Conservation (phyloP, 2,113 vertebrate genomes). For the Sinocyclocheilus anophthalmus region DNA sequence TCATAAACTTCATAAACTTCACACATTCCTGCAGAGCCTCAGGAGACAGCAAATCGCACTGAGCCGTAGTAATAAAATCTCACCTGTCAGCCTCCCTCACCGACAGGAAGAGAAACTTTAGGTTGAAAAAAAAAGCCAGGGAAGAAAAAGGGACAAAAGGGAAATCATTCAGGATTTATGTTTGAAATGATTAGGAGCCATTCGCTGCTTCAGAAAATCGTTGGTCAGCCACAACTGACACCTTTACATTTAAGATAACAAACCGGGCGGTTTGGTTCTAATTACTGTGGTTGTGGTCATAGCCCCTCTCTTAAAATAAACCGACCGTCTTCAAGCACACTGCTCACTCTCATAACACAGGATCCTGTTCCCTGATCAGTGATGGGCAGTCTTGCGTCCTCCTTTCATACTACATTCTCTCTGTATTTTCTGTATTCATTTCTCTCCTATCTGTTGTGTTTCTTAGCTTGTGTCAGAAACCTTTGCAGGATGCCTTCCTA, state of each 20-base stretch:
- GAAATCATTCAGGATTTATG: constrained; percentile 25
- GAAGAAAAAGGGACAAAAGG: constrained; percentile 15
- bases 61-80: constrained; percentile 61
- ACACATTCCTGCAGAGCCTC: constrained; percentile 55
- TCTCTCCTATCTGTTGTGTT: background rate
- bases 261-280: constrained; percentile 71
- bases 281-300: constrained; percentile 66
- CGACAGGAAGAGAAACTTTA: constrained; percentile 30
- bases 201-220: constrained; percentile 52
- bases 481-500: background rate
- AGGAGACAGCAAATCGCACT: constrained; percentile 55
- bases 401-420: constrained; percentile 26
- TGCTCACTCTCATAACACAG: constrained; percentile 58
- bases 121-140: background rate
- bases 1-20: constrained; percentile 66
- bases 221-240: constrained; percentile 65
- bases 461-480: background rate
- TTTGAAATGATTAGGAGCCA: constrained; percentile 44
- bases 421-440: background rate
- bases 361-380: constrained; percentile 60
- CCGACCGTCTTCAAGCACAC: constrained; percentile 62
- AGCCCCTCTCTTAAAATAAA: constrained; percentile 74
- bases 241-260: constrained; percentile 67
- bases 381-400: constrained; percentile 59
- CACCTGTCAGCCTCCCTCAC: constrained; percentile 49